Evolutionary conservation across 2,113 vertebrate species (phyloP).

Genomic region (Ammospiza nelsoni): DNA sequence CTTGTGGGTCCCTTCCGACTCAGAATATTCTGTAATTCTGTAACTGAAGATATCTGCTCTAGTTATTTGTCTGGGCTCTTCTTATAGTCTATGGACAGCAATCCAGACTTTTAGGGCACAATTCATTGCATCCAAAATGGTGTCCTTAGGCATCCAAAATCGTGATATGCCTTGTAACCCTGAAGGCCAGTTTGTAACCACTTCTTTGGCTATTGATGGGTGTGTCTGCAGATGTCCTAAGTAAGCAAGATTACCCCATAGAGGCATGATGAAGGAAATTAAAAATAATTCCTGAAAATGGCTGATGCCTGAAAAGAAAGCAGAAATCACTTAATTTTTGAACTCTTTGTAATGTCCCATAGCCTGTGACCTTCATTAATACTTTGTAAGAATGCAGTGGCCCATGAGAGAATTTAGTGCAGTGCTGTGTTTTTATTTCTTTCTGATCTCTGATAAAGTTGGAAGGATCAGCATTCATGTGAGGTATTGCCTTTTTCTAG

Average conservation of each 20-base stretch:
- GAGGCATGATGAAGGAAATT: background rate
- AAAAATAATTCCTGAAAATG: background rate
- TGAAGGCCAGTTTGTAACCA: background rate
- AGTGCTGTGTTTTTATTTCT: background rate
- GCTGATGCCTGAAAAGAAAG: background rate
- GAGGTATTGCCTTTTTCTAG: background rate
- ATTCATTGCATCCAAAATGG: background rate
- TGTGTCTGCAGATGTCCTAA: background rate
- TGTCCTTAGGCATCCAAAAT: background rate
- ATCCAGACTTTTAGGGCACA: background rate
- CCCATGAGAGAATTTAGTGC: background rate
- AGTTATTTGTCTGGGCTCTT: background rate
- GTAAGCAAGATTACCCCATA: background rate
- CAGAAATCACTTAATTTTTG: background rate
- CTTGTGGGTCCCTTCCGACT: background rate
- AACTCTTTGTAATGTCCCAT: background rate
- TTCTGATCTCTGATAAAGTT: background rate
- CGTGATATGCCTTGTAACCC: background rate
- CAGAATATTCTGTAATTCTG: background rate
- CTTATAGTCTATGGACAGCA: background rate
- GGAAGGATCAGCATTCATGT: background rate
- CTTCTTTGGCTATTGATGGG: background rate
- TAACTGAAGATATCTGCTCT: background rate
- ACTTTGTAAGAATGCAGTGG: background rate
- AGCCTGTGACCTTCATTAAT: background rate